Base-by-base conservation (phyloP, 2,888 invertebrate genomes). In the Drosophila yooni region DNA sequence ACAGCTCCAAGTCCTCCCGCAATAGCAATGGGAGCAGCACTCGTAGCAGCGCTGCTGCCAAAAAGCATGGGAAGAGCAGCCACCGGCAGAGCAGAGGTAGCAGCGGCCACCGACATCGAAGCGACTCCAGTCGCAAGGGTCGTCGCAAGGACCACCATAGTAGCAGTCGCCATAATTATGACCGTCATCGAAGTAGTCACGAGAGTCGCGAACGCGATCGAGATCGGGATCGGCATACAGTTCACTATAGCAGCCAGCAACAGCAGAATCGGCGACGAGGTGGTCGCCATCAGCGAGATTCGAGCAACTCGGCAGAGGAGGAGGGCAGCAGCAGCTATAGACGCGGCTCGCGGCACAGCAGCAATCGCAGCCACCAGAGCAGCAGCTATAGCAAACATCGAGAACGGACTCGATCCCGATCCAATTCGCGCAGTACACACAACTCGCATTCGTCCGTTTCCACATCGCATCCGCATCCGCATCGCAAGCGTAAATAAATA, bases 361-460 rank as follows among this genome's bases (percentile, higher is more conserved):
- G 71, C 61, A 79, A 59, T 61, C 90, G 68, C 43, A 79, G 78
- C 31, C 74, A 77, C 8, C 74, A 82, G 40, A 64, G 72, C 59
- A 76, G 66, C 52, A 87, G 67, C 70, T 66, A 82, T 64, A 57
- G 70, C 46, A 78, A 77, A 3, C 77, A 76, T 53, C 80, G 72
- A 53, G 79, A 73, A 29, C 75, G 76, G 63, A 82, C 88, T 18
- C 80, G 88, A 58, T 92, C 93, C 15, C 88, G 91, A 25, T 93
- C 92, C 40, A 83, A 90, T 38, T 91, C 92, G 38, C 88, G 90
- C 72, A 92, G 92, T 63, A 86, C 85, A 60, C 90, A 91, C 68
- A 86, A 79, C 53, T 83, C 88, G 52, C 54, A 86, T 67, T 81
- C 84, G 56, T 83, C 85, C 61, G 70, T 76, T 72, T 88, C 89